Evolutionary conservation across 2,888 invertebrate genomes (phyloP).

Genomic region (Auanema sp.): DNA sequence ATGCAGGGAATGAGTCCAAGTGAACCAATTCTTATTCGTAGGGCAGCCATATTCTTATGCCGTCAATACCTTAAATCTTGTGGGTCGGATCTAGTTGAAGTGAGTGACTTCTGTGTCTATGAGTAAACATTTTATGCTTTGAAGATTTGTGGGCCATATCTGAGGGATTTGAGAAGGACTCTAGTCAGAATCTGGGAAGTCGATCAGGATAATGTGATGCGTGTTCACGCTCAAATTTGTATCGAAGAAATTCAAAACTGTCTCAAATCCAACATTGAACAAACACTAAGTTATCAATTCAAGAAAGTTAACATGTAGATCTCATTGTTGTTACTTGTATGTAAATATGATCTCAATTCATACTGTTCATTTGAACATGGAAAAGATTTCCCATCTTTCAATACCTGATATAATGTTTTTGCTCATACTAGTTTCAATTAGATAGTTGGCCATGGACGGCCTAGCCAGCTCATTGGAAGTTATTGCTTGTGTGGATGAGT

Average conservation of each 20-base stretch:
- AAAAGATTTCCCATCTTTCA: no score
- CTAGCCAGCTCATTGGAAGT: slow-evolving; percentile 13
- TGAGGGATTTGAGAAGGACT: slow-evolving; percentile 30
- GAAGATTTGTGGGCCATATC: slow-evolving; percentile 28
- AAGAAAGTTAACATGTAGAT: not conserved
- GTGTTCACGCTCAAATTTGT: slow-evolving; percentile 54
- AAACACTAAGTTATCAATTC: slow-evolving; percentile 11
- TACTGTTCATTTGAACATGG: no score
- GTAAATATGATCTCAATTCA: not conserved
- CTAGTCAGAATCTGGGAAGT: slow-evolving; percentile 30
- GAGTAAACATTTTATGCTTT: slow-evolving; percentile 9
- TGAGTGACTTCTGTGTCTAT: slow-evolving; percentile 11
- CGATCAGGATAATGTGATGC: slow-evolving; percentile 52
- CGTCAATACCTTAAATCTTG: slow-evolving; percentile 25
- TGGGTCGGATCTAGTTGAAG: slow-evolving; percentile 23
- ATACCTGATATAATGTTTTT: not conserved
- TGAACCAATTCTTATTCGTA: slow-evolving; percentile 25
- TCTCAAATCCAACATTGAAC: slow-evolving; percentile 16
- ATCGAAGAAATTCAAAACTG: slow-evolving; percentile 45
- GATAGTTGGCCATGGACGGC: not conserved
- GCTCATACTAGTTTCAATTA: not conserved
- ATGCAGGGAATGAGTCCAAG: slow-evolving; percentile 18
- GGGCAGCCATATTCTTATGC: slow-evolving; percentile 32
- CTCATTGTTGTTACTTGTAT: not conserved
- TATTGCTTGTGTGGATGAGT: slow-evolving; percentile 35